A percentile compares a stretch with the other conserved stretches of the same genome.
phyloP scores from a whole-genome alignment of 2,888 invertebrate species.

The Drosophila subsilvestris region DNA sequence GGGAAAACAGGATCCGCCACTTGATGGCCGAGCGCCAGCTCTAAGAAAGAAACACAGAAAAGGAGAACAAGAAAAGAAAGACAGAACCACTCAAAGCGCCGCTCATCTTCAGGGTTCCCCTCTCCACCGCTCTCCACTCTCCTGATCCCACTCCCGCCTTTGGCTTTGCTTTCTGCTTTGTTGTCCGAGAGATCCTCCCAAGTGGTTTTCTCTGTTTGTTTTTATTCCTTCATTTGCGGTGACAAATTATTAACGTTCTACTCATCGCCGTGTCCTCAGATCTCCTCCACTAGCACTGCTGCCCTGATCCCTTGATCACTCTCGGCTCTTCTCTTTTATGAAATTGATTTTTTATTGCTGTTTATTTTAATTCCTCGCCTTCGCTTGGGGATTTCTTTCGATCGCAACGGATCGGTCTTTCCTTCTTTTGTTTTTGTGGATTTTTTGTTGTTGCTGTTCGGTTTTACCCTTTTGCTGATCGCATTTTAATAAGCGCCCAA shows the following conservation, averaged over 20 bases:
- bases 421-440: conserved; percentile 23
- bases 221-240: conserved; percentile 78
- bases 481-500: conserved; percentile 73
- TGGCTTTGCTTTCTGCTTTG: conserved; percentile 33
- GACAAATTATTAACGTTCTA: conserved; percentile 83
- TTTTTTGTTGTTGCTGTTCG: conserved; percentile 24
- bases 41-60: conserved; percentile 3
- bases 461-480: conserved; percentile 40
- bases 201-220: conserved; percentile 81
- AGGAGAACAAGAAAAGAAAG: conserved; percentile 50
- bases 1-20: conserved; percentile 42
- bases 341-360: conserved; percentile 82
- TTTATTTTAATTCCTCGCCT: conserved; percentile 72
- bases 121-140: conserved; percentile 28
- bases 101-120: conserved; percentile 67
- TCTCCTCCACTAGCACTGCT: conserved; percentile 14
- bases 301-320: conserved; percentile 16
- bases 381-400: conserved; percentile 17
- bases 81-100: conserved; percentile 72
- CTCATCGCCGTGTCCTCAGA: conserved; percentile 35
- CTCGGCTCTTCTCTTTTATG: conserved; percentile 64
- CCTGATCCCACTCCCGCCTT: conserved; percentile 7
- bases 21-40: conserved; percentile 46
- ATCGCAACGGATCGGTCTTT: background rate
- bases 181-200: conserved; percentile 52